Base-by-base conservation (phyloP, 2,113 vertebrate genomes). In the Siniperca knerii region DNA sequence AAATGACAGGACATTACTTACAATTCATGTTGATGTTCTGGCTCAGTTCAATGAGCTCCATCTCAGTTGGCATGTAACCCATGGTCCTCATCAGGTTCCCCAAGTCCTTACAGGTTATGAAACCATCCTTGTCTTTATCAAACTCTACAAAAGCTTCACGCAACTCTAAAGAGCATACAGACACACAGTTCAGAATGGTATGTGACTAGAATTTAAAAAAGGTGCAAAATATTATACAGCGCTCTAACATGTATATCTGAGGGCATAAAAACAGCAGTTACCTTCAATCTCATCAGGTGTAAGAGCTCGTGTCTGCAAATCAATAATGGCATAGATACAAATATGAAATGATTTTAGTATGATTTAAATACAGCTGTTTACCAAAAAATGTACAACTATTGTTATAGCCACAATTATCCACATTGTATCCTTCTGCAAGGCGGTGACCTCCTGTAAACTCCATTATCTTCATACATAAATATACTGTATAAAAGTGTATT, bases 1-100 rank as follows among this genome's bases (percentile, higher is more conserved):
- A 20, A 55, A 37, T 4, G 16, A 11, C 9, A 65, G 5, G 8
- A 42, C 42, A 50, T 58, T 25, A 90, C 98, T 98, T 93, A 99
- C 98, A 0, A 88, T 99, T 99, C 98, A 99, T 99, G 96, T 98
- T 99, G 95, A 99, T 98, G 92, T 97, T 98, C 92, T 99, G 98
- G 76, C 98, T 97, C 15, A 99, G 95, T 84, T 99, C 97, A 6
- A 99, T 97, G 61, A 99, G 96, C 88, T 99, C 98, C 98, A 99
- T 99, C 92, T 99, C 98, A 0, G 98, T 99, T n/a, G 97, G 98
- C 98, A 98, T 99, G 95, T 98, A 99, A 77, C 98, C 98, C 98
- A 99, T 99, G 8, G 98, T 99, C 48, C 98, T 95, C 98, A 99
- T 99, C 90, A 98, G 97, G 92, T 99, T 98, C 23, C 98, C 98